Evolutionary conservation across 2,888 invertebrate genomes (phyloP), one percentile per base, ranked within the genome.

Genomic region (Ariolimax columbianus): DNA sequence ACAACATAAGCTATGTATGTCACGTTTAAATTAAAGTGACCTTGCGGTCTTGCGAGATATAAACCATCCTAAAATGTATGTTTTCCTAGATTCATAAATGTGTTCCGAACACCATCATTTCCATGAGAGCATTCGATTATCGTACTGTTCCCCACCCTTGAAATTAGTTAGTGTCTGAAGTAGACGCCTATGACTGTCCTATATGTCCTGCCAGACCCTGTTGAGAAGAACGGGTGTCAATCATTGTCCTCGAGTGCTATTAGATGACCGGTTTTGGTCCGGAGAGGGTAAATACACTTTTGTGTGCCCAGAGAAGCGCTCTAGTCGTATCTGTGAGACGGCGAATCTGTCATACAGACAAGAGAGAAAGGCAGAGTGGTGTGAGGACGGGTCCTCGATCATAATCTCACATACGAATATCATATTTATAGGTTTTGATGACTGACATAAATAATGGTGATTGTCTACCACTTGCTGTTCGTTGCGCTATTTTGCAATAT

Each of bases 171-270:
- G n/a, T 6, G 26, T 40, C 43, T 30, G 43, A 40, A 43, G 47
- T n/a, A 73, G 40, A 43, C 55, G 66, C 77, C 72, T 55, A 36
- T 36, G 78, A 3, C 7, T n/a, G 4, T n/a, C 36, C 2, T 63
- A 40, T 78, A 19, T 30, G 40, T 38, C 78, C 11, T 63, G 40
- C 63, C 78, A 78, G 78, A 38, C 77, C 43, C 33, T 63, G 63
- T 30, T 68, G 43, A n/a, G 40, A 0, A 70, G 26, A 38, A 3
- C 36, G 51, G 68, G 68, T 80, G 80, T 80, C 80, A 80, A 70
- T 80, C 80, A 68, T 51, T 70, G 80, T 80, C 59, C 83, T 33
- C 14, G 59, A 68, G 68, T 36, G 70, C 38, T 83, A 78, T 83
- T 83, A 78, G 75, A 82, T 82, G 82, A 75, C 82, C 40, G 63